These are phyloP conservation scores for Drosophila willistoni DNA, from an alignment of 1,140 invertebrate species.

Conservation along the genomic window DNA sequence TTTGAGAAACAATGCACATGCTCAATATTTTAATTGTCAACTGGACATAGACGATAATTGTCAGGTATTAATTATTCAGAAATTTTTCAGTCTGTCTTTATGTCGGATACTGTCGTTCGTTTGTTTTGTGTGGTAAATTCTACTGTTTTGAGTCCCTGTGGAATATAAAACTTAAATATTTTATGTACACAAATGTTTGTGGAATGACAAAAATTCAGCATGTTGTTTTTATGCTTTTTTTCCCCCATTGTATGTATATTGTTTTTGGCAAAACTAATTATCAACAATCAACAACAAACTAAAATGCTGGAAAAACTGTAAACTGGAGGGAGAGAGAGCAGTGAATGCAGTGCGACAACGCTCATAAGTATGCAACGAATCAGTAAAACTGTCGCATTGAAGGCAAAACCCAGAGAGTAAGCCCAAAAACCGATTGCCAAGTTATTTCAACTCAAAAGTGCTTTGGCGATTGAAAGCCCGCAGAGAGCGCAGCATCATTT, in stretches of 20 bases:
- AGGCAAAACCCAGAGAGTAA: not conserved
- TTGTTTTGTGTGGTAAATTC: constrained; percentile 27
- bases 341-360: not conserved
- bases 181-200: constrained; percentile 50
- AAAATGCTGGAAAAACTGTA: constrained; percentile 1
- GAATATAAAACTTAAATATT: constrained; percentile 55
- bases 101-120: not conserved
- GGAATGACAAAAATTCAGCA: constrained; percentile 33
- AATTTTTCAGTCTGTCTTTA: constrained; percentile 17
- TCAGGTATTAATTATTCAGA: constrained; percentile 66
- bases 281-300: constrained; percentile 43
- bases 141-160: constrained; percentile 39
- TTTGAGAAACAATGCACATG: constrained; percentile 37
- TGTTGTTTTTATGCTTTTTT: constrained; percentile 17
- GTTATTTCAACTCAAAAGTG: constrained; percentile 3
- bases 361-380: constrained; percentile 13
- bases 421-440: constrained; percentile 20
- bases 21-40: constrained; percentile 59
- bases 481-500: constrained; percentile 74
- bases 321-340: not conserved
- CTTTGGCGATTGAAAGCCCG: constrained; percentile 66
- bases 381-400: constrained; percentile 15
- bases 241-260: not conserved
- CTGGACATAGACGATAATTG: constrained; percentile 65
- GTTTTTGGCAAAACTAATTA: constrained; percentile 59